phyloP scores from a whole-genome alignment of 2,888 invertebrate species.

The Lycocerus yunnanus region DNA sequence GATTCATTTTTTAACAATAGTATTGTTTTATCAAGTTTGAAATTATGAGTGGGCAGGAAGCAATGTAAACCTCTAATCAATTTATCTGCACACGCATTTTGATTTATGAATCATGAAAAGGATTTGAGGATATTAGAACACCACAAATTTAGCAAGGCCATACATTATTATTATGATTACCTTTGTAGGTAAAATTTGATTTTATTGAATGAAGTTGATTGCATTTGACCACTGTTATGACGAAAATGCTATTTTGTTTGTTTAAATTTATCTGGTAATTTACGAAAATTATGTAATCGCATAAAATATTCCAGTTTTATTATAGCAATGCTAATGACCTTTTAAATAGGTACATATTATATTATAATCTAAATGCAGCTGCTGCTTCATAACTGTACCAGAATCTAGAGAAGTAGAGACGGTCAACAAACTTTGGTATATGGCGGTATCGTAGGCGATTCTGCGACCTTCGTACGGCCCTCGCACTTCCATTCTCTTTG shows the following conservation, averaged over 20 bases:
- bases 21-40: not conserved
- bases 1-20: not conserved
- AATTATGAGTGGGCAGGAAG: not conserved
- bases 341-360: conserved; percentile 23
- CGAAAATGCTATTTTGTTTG: not conserved
- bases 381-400: conserved; percentile 25
- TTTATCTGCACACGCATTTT: not conserved
- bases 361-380: conserved; percentile 24
- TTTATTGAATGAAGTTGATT: not conserved
- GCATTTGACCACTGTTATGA: too few species aligned
- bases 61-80: too few species aligned
- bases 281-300: not conserved
- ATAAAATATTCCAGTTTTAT: not conserved
- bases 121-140: too few species aligned
- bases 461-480: conserved; percentile 34
- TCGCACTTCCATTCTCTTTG: conserved; percentile 17
- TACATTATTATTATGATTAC: too few species aligned
- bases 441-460: conserved; percentile 31
- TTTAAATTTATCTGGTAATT: not conserved
- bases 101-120: not conserved
- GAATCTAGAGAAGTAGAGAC: conserved; percentile 13
- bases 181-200: not conserved
- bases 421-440: conserved; percentile 30
- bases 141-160: too few species aligned
- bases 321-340: conserved; percentile 18